These are phyloP conservation scores for Cephalophus harveyi DNA, from an alignment of 2,113 vertebrate genomes.

Conservation along the genomic window DNA sequence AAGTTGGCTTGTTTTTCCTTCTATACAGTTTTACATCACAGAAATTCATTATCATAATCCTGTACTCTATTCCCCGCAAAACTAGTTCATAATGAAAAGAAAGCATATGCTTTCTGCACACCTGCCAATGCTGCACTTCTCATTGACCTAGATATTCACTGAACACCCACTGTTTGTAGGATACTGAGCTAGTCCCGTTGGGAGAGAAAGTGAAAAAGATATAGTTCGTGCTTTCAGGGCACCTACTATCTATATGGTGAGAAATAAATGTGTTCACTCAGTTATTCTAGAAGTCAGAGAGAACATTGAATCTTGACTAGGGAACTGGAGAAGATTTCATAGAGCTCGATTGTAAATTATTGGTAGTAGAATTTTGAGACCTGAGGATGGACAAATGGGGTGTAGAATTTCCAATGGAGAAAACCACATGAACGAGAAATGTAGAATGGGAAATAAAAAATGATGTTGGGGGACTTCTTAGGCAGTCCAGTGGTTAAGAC, in stretches of 20 bases:
- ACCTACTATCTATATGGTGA: not conserved
- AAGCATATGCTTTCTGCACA: not conserved
- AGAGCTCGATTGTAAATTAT: not conserved
- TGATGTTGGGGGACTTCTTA: not conserved
- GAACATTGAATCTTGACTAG: not conserved
- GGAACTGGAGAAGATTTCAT: not conserved
- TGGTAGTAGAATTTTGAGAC: not conserved
- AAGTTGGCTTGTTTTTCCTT: not conserved
- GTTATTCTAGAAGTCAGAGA: not conserved
- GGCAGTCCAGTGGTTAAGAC: not conserved
- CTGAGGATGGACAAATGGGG: not conserved
- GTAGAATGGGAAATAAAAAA: not conserved
- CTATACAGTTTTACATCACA: not conserved
- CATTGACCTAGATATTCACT: not conserved
- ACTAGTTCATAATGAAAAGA: not conserved
- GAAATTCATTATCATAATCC: constrained; percentile 13
- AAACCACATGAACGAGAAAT: not conserved
- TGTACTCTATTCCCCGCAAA: not conserved
- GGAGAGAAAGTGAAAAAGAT: not conserved
- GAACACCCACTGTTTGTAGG: not conserved
- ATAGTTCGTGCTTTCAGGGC: not conserved
- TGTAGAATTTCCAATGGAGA: not conserved
- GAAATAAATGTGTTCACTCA: not conserved
- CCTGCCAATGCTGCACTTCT: not conserved
- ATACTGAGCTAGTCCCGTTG: not conserved